These are phyloP conservation scores for Leptinotarsa rubiginosa DNA, from an alignment of 2,888 invertebrate species.

Conservation along the genomic window DNA sequence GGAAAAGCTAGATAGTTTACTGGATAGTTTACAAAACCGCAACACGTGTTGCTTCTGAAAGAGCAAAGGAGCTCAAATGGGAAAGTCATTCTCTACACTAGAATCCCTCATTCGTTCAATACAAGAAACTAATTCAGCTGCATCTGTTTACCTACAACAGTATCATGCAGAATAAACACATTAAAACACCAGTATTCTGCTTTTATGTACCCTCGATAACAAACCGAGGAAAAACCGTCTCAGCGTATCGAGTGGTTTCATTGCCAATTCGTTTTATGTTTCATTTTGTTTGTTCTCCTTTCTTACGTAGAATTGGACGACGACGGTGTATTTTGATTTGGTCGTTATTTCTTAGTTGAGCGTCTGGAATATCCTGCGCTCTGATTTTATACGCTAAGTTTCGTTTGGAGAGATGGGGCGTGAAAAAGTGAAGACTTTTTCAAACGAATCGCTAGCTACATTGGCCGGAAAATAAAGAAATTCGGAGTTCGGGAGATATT, in stretches of 20 bases:
- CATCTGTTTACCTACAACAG: conserved; percentile 1
- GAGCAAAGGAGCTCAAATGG: no score
- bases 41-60: no score
- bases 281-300: conserved; percentile 25
- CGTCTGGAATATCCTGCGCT: conserved; percentile 24
- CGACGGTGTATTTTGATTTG: conserved; percentile 26
- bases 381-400: conserved; percentile 16
- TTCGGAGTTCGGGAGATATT: conserved; percentile 1
- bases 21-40: no score
- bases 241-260: conserved; percentile 24
- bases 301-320: conserved; percentile 15
- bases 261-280: conserved; percentile 22
- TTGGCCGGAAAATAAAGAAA: conserved; percentile 1
- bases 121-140: neutral
- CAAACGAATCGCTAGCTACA: conserved; percentile 4
- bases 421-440: conserved; percentile 20
- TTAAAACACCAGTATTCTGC: neutral
- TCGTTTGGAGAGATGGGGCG: conserved; percentile 16
- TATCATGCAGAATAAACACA: neutral
- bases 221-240: conserved; percentile 1
- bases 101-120: neutral
- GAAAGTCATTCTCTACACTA: neutral
- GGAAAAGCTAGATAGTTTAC: no score
- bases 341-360: conserved; percentile 26
- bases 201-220: conserved; percentile 7